Evolutionary conservation across 2,113 vertebrate species (phyloP), one percentile per base, ranked within the genome.

Genomic region (Callocephalon fimbriatum): DNA sequence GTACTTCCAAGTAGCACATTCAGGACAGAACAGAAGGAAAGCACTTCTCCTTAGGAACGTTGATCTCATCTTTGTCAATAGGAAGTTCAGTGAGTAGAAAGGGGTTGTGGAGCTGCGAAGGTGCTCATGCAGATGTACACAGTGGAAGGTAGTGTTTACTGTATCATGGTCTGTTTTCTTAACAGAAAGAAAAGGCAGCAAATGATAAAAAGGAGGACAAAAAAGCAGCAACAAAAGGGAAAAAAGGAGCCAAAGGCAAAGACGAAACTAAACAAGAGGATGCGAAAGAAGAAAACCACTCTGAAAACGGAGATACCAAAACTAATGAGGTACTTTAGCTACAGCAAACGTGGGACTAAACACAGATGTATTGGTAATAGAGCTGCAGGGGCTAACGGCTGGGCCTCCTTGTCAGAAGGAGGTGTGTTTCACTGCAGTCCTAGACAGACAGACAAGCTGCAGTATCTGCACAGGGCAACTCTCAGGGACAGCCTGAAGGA

Each of bases 231-330:
- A 94, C 97, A 97, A 99, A 99, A 98, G 98, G 96, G 90, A 98
- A 99, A 97, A 98, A 98, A 88, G 98, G 98, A 98, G 98, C 98
- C 93, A 98, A 98, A 98, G 96, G 98, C 98, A 95, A 97, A 96
- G 86, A 94, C 26, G 98, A 98, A 96, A 97, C 95, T 93, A 98
- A 98, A 45, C 97, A 98, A 95, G 98, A 99, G 84, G 99, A 99
- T 95, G 98, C 98, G 72, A 99, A 99, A 93, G 98, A 99, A 98
- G 99, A 99, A 97, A 99, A 98, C 98, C 99, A 99, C 98, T 98
- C 99, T 98, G 99, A 99, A 98, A 99, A 99, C 3, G 99, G 99
- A 98, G 99, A 99, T 94, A 98, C 98, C 97, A 99, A 99, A 98
- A 99, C 98, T 98, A 98, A 98, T 38, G 98, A 99, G 99, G 99